Percentiles rank a stretch among this genome's conserved stretches.
phyloP scores from a whole-genome alignment of 2,113 vertebrate genomes.

The Nesogale talazaci region DNA sequence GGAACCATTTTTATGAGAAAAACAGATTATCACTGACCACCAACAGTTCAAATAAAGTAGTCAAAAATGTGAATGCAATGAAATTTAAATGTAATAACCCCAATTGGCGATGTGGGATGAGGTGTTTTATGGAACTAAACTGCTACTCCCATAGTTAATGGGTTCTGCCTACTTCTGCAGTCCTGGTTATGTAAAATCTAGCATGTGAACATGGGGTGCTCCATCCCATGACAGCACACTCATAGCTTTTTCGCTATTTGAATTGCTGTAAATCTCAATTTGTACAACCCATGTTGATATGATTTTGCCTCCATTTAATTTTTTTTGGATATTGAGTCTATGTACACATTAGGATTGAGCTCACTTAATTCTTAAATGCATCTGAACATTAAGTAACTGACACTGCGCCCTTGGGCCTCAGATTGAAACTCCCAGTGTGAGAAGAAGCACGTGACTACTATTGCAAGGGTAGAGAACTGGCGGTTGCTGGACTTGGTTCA shows the following conservation, averaged over 20 bases:
- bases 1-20: not conserved
- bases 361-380: not conserved
- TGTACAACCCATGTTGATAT: not conserved
- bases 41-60: not conserved
- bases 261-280: not conserved
- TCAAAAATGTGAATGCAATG: not conserved
- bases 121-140: not conserved
- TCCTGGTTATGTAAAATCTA: not conserved
- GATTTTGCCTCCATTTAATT: not conserved
- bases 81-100: slow-evolving; percentile 8
- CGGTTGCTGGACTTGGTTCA: no score
- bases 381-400: no score
- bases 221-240: not conserved
- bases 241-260: not conserved
- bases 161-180: not conserved
- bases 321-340: not conserved
- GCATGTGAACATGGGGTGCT: not conserved
- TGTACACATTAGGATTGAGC: not conserved
- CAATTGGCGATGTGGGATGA: not conserved
- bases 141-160: not conserved
- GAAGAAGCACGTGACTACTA: no score
- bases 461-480: no score
- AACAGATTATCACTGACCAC: not conserved
- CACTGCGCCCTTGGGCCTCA: no score
- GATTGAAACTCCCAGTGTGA: no score